Base-by-base conservation (phyloP, 2,113 vertebrate species). In the Plecturocebus donacophilus region DNA sequence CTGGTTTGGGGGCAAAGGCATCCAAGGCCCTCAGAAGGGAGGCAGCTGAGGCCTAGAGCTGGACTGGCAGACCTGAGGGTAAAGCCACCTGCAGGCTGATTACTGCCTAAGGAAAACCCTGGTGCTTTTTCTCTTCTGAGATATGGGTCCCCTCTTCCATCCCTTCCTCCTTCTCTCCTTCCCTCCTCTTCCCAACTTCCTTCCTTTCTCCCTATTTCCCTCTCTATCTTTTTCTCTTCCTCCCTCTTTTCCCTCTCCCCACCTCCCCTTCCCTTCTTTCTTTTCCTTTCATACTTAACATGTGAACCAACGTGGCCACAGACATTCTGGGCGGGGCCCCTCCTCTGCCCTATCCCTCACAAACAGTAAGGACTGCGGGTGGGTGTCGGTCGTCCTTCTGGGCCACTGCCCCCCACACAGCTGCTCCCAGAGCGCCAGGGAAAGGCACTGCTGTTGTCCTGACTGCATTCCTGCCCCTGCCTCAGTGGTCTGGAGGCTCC, bases 351-450 rank as follows among this genome's bases (percentile, higher is more conserved):
- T n/a, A 4, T 25, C 13, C 38, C 58, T 84, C 66, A 16, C 79
- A 80, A 45, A 81, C 11, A 84, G 49, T 27, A 10, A 86, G 70
- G 75, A 25, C 6, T 0, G 2, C 27, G 20, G 64, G 45, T 58
- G 45, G 87, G 1, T 52, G 68, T 32, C 27, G 0, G 85, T 93
- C 96, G 73, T 85, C 70, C 70, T 94, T n/a, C 66, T 68, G 45
- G 25, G 83, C 52, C 2, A 0, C n/a, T 1, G 4, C 32, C 56
- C 27, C 21, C 66, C 80, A 79, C 64, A 83, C 70, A 94, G 96
- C 56, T 97, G 97, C 47, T 97, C 68, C 47, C 14, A 4, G 38
- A 75, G 84, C 73, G 84, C 87, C 73, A 17, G 45, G 83, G 94
- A 95, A 93, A 97, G 73, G 38, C 91, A 11, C 58, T 61, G 83